Conservation (phyloP, 2,113 vertebrate genomes). For the Trogon melanurus region DNA sequence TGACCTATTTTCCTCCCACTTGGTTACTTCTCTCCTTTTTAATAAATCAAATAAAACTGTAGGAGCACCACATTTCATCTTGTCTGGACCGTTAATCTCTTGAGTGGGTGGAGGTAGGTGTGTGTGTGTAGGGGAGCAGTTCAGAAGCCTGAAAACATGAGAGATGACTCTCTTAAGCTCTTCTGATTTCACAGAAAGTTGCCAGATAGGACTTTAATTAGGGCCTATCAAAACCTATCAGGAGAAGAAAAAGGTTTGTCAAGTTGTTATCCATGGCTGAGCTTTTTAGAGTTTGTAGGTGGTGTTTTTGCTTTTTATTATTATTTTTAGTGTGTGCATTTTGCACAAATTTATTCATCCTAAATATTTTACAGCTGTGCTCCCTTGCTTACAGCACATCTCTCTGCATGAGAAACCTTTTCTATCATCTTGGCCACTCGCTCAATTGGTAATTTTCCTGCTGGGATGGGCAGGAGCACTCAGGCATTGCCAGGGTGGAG, state of each 20-base stretch:
- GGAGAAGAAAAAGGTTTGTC: conserved; percentile 31
- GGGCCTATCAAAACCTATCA: conserved; percentile 53
- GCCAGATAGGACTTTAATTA: conserved; percentile 59
- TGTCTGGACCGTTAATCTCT: conserved; percentile 41
- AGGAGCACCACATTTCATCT: conserved; percentile 56
- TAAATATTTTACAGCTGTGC: conserved; percentile 39
- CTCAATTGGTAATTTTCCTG: conserved; percentile 54
- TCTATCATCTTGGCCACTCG: conserved; percentile 46
- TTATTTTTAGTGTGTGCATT: neutral
- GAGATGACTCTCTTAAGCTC: conserved; percentile 58
- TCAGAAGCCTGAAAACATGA: conserved; percentile 47
- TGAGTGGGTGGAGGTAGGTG: conserved; percentile 21
- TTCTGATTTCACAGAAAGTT: conserved; percentile 34
- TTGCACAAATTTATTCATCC: conserved; percentile 53
- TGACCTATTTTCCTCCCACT: conserved; percentile 20
- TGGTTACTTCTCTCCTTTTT: conserved; percentile 42
- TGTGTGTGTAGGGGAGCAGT: neutral
- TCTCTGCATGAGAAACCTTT: conserved; percentile 63
- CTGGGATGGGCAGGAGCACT: conserved; percentile 47
- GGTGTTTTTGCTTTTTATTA: neutral
- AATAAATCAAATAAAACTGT: conserved; percentile 65
- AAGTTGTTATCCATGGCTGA: neutral
- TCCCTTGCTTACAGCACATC: conserved; percentile 57
- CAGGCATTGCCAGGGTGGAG: conserved; percentile 39
- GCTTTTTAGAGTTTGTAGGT: neutral